Evolutionary conservation across 2,113 vertebrate species (phyloP).

Genomic region (Epinephelus moara): DNA sequence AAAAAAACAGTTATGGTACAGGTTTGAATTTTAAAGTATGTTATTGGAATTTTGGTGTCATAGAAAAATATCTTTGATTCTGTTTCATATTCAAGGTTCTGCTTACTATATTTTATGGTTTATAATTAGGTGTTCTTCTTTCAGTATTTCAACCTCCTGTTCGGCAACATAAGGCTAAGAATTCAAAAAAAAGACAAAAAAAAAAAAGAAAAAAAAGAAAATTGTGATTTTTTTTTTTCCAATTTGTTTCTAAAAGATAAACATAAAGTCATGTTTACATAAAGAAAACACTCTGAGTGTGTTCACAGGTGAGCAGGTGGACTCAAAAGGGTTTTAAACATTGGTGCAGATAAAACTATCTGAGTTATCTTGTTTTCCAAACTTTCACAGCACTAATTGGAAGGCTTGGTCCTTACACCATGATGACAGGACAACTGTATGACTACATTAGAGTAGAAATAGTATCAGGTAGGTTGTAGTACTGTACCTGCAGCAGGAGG

Average conservation of each 20-base stretch:
- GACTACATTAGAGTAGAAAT: background rate
- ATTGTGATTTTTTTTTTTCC: too few species aligned
- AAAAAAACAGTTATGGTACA: too few species aligned
- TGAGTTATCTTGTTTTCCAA: background rate
- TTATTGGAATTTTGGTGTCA: too few species aligned
- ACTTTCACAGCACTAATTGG: background rate
- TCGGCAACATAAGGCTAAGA: too few species aligned
- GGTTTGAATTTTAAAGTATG: too few species aligned
- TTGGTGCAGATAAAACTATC: background rate
- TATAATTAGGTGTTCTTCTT: too few species aligned
- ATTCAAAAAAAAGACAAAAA: too few species aligned
- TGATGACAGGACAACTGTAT: background rate
- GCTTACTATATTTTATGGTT: too few species aligned
- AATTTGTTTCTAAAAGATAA: background rate
- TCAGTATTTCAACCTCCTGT: too few species aligned
- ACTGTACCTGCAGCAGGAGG: slow-evolving; percentile 93
- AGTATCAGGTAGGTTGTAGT: background rate
- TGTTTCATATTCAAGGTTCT: too few species aligned
- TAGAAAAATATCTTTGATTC: too few species aligned
- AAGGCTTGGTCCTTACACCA: background rate
- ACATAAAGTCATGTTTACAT: background rate
- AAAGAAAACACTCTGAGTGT: background rate
- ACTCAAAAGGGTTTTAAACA: background rate
- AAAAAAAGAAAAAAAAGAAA: too few species aligned
- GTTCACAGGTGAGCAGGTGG: background rate